These are phyloP conservation scores for Coleophora deauratella DNA, from an alignment of 2,888 invertebrate genomes.

Conservation along the genomic window DNA sequence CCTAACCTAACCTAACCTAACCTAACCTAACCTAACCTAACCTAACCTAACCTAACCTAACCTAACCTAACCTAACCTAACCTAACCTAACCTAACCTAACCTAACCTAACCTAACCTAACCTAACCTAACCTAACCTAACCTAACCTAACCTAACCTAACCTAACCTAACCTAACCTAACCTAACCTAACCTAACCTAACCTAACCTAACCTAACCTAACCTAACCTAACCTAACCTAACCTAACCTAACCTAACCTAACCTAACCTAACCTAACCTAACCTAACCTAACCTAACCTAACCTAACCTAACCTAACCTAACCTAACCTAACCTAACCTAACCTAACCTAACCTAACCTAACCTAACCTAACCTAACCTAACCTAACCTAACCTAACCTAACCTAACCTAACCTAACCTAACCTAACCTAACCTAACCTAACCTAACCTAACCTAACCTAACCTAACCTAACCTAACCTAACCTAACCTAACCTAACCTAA, in stretches of 20 bases:
- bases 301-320: constrained; percentile 15
- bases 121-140: constrained; percentile 2
- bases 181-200: constrained; percentile 4
- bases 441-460: constrained; percentile 14
- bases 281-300: constrained; percentile 15
- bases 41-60: constrained; percentile 6
- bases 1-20: constrained; percentile 10
- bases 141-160: constrained; percentile 2
- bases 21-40: constrained; percentile 8
- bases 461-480: constrained; percentile 13
- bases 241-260: constrained; percentile 16
- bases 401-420: constrained; percentile 12
- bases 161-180: constrained; percentile 4
- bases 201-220: constrained; percentile 14
- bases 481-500: constrained; percentile 13
- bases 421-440: constrained; percentile 13
- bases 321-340: constrained; percentile 15
- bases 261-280: constrained; percentile 16
- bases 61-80: constrained; percentile 6
- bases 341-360: constrained; percentile 15
- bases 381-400: constrained; percentile 13
- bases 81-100: constrained; percentile 3
- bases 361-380: constrained; percentile 14
- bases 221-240: constrained; percentile 16
- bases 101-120: constrained; percentile 1